These are phyloP conservation scores for Alloplasta piceator DNA, from an alignment of 2,888 invertebrate species.

Conservation along the genomic window DNA sequence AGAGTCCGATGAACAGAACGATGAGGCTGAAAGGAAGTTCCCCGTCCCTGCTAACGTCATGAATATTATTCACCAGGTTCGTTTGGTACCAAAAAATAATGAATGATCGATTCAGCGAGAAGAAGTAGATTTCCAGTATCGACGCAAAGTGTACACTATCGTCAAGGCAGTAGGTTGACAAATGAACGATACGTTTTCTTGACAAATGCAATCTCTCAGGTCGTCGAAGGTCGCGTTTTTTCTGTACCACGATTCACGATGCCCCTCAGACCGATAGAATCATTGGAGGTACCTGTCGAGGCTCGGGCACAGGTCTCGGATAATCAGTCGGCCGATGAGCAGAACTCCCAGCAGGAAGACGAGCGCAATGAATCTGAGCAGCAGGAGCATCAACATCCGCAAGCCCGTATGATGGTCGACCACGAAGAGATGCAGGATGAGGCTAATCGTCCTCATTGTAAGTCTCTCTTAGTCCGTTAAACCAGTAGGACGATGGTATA, in stretches of 20 bases:
- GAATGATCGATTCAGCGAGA: no score
- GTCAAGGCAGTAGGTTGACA: no score
- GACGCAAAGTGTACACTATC: no score
- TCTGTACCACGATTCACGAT: slow-evolving; percentile 76
- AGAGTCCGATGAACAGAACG: slow-evolving; percentile 73
- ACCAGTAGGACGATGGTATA: no score
- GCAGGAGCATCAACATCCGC: slow-evolving; percentile 83
- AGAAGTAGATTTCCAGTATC: no score
- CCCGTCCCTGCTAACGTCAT: slow-evolving; percentile 78
- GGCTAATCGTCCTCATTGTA: slow-evolving; percentile 90
- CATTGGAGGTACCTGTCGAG: slow-evolving; percentile 78
- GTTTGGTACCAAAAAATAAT: slow-evolving; percentile 1
- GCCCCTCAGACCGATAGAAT: slow-evolving; percentile 76
- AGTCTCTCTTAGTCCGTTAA: slow-evolving; percentile 81
- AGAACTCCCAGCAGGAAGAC: slow-evolving; percentile 71
- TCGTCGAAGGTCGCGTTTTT: slow-evolving; percentile 79
- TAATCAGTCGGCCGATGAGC: slow-evolving; percentile 74
- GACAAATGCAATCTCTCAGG: slow-evolving; percentile 63
- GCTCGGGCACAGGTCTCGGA: slow-evolving; percentile 78
- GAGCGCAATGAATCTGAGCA: slow-evolving; percentile 73
- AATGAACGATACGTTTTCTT: no score
- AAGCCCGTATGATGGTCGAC: slow-evolving; percentile 79
- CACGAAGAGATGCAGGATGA: slow-evolving; percentile 85
- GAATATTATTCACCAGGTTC: slow-evolving; percentile 78
- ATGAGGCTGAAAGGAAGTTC: slow-evolving; percentile 77